phyloP scores from a whole-genome alignment of 2,113 vertebrate species.

The Hymenochirus boettgeri region DNA sequence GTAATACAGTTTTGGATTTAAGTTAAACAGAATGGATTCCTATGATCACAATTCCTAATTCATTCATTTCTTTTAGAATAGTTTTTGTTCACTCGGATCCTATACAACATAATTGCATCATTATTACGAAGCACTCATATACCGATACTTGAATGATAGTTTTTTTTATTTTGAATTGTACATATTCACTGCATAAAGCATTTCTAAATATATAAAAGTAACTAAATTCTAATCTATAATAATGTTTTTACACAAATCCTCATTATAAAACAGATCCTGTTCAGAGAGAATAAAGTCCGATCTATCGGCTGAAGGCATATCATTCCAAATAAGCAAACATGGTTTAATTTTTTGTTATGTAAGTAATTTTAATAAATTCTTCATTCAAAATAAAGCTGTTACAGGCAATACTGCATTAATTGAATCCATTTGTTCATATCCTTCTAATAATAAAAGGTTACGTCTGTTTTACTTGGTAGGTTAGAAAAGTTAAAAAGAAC shows the following conservation, averaged over 20 bases:
- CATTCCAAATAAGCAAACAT: neutral
- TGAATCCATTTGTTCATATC: constrained; percentile 21
- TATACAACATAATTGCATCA: no score
- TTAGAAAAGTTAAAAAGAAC: constrained; percentile 31
- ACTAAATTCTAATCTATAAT: no score
- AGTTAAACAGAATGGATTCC: constrained; percentile 40
- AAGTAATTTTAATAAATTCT: constrained; percentile 27
- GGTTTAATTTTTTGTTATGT: constrained; percentile 21
- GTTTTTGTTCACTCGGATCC: neutral
- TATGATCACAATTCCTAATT: neutral
- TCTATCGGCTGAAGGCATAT: no score
- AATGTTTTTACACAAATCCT: no score
- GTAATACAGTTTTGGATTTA: constrained; percentile 40
- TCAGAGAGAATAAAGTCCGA: no score
- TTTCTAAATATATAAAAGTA: no score
- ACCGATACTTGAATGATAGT: no score
- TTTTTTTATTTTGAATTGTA: no score
- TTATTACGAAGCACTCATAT: no score
- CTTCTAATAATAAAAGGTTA: constrained; percentile 42
- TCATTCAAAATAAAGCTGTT: constrained; percentile 32
- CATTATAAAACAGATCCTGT: no score
- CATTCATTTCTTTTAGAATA: neutral
- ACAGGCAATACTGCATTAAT: constrained; percentile 30
- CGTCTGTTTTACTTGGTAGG: constrained; percentile 38
- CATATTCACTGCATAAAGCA: no score